These are phyloP conservation scores for Podarcis cretensis DNA, from an alignment of 2,113 vertebrate genomes.

Conservation along the genomic window DNA sequence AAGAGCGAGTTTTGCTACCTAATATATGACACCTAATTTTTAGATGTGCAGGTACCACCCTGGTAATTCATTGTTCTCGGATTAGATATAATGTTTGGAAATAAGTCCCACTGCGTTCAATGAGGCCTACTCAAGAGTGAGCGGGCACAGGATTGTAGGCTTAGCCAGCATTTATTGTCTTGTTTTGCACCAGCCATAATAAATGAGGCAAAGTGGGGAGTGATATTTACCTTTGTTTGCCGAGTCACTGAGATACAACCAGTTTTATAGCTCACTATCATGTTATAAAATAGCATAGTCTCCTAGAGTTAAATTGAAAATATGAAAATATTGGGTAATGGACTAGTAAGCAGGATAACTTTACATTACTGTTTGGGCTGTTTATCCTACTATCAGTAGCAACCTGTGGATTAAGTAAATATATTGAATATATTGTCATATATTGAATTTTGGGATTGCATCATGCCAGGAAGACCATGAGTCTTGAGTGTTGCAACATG, in stretches of 20 bases:
- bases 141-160: background rate
- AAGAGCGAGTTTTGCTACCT: background rate
- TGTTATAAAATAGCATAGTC: background rate
- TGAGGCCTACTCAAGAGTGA: background rate
- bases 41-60: background rate
- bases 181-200: background rate
- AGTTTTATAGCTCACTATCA: background rate
- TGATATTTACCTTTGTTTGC: background rate
- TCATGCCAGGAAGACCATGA: constrained; percentile 7
- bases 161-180: background rate
- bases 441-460: constrained; percentile 30
- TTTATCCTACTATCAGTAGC: constrained; percentile 18
- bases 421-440: background rate
- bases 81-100: background rate
- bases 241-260: background rate
- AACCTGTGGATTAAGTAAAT: constrained; percentile 26
- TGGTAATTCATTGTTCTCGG: background rate
- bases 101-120: background rate
- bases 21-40: background rate
- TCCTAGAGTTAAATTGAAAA: background rate
- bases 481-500: constrained; percentile 25
- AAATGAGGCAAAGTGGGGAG: background rate
- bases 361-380: constrained; percentile 8
- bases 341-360: background rate
- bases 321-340: background rate